These are phyloP conservation scores for Aldrovandia affinis DNA, from an alignment of 2,797 vertebrate species.

Conservation along the genomic window DNA sequence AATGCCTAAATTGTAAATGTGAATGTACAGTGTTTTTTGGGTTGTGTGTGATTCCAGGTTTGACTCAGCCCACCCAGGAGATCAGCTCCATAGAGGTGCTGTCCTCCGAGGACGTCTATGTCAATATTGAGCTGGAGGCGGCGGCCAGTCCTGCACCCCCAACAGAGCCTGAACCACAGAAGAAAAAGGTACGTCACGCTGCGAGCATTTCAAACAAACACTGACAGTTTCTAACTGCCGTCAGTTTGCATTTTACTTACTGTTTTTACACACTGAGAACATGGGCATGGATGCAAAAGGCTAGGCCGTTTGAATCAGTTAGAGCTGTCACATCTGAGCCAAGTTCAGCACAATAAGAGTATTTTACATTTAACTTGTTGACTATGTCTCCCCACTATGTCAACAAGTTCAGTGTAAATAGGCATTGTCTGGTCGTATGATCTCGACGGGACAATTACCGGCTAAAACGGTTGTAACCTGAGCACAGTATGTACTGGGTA, in stretches of 20 bases:
- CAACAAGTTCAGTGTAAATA: no score
- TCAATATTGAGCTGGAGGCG: constrained; percentile 63
- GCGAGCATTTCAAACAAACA: background rate
- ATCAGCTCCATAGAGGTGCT: constrained; percentile 28
- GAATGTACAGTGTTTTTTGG: no score
- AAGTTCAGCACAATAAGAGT: background rate
- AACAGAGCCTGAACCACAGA: constrained; percentile 29
- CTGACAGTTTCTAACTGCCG: background rate
- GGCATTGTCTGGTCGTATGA: no score
- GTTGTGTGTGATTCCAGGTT: constrained; percentile 37
- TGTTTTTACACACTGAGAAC: background rate
- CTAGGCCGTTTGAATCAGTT: background rate
- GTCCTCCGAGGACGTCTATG: constrained; percentile 54
- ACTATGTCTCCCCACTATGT: no score
- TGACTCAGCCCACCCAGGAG: constrained; percentile 13
- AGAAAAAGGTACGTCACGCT: constrained; percentile 48
- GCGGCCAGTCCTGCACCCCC: constrained; percentile 26
- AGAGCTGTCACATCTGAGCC: background rate
- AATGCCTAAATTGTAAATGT: no score
- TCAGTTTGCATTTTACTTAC: background rate
- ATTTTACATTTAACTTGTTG: background rate
- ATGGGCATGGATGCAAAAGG: background rate
- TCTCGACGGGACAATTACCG: no score
- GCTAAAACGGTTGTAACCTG: no score
- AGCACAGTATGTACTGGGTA: no score